These are phyloP conservation scores for Lottia scabra DNA, from an alignment of 2,888 invertebrate genomes.

Conservation along the genomic window DNA sequence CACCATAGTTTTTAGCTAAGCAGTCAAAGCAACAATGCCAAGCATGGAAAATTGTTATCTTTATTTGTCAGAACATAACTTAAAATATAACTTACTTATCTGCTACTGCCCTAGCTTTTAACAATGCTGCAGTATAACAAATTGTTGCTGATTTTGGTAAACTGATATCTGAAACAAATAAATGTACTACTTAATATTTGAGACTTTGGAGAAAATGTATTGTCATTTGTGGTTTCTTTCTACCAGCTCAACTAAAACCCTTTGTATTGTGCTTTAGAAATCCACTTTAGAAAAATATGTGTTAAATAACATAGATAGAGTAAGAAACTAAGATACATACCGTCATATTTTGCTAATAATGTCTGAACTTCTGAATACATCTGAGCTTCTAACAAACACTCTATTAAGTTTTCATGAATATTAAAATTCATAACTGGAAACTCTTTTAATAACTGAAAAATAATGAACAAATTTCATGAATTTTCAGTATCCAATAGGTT, in stretches of 20 bases:
- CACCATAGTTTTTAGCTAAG: too few species aligned
- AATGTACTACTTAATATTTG: background rate
- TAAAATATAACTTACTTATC: conserved; percentile 76
- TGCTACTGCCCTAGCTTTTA: conserved; percentile 91
- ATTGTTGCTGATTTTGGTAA: conserved; percentile 94
- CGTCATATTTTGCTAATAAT: conserved; percentile 89
- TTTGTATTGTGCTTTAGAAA: too few species aligned
- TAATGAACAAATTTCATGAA: conserved; percentile 21
- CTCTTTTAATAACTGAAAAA: conserved; percentile 86
- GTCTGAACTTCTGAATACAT: conserved; percentile 97
- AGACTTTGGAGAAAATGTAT: too few species aligned
- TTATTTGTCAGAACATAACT: too few species aligned
- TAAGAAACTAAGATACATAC: conserved; percentile 51
- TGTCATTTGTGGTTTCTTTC: too few species aligned
- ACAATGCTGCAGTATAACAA: conserved; percentile 92
- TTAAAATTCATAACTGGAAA: conserved; percentile 94
- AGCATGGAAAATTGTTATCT: too few species aligned
- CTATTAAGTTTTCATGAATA: conserved; percentile 96
- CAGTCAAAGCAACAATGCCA: too few species aligned
- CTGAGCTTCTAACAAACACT: conserved; percentile 93
- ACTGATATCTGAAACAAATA: conserved; percentile 79
- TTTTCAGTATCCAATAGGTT: too few species aligned
- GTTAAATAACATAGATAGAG: too few species aligned
- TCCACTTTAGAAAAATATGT: too few species aligned
- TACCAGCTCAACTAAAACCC: too few species aligned